Percentiles rank a stretch among this genome's conserved stretches.
These are phyloP conservation scores for Harmothoe impar DNA, from an alignment of 2,888 invertebrate species.

Conservation along the genomic window DNA sequence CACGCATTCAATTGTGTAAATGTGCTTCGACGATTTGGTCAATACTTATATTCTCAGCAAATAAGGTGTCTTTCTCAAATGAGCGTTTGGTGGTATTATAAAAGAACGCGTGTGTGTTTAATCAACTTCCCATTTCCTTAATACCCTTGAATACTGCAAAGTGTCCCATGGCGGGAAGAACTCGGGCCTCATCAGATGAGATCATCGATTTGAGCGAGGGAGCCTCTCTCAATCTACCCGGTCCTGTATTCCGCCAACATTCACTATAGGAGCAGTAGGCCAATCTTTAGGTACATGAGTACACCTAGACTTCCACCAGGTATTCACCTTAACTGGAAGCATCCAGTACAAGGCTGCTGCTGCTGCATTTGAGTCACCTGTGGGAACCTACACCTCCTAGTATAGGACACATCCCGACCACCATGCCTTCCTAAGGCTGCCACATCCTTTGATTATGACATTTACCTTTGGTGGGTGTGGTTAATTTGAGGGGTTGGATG, in stretches of 20 bases:
- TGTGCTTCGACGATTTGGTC: too few relatives aligned
- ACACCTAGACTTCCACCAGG: neutral
- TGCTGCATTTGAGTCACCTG: neutral
- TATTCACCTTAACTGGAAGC: neutral
- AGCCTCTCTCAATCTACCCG: neutral
- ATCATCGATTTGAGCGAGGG: neutral
- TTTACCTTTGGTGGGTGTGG: neutral
- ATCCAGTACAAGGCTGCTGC: neutral
- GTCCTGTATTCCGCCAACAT: neutral
- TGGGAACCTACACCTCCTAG: neutral
- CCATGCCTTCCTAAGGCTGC: conserved; percentile 60
- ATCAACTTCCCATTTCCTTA: too few relatives aligned
- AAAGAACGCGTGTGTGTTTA: too few relatives aligned
- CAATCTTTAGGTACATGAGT: neutral
- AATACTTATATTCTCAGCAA: too few relatives aligned
- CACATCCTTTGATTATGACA: neutral
- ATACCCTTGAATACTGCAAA: too few relatives aligned
- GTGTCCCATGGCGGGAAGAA: neutral
- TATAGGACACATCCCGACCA: neutral
- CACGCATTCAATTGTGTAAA: too few relatives aligned
- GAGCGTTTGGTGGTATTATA: too few relatives aligned
- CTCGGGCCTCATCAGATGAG: conserved; percentile 3
- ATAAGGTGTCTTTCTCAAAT: too few relatives aligned
- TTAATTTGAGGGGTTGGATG: neutral
- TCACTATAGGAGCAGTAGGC: neutral